Percentiles rank a stretch among this genome's conserved stretches.
Evolutionary conservation across 2,888 invertebrate species (phyloP).

Genomic region (Dasysyrphus albostriatus): DNA sequence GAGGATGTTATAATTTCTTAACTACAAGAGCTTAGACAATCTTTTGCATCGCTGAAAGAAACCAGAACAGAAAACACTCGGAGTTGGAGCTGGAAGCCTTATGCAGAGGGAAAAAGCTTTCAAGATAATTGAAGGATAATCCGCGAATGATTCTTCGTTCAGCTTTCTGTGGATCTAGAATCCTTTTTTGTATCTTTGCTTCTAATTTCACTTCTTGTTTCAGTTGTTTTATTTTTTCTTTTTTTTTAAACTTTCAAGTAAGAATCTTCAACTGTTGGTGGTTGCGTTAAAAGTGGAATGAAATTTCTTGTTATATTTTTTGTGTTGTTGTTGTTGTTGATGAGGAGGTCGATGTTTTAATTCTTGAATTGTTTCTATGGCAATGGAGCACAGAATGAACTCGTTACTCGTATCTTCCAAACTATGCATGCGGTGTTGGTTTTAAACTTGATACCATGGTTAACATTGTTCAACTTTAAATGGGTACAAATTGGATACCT

Average conservation of each 20-base stretch:
- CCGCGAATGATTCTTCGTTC: constrained; percentile 33
- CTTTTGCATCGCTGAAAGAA: neutral
- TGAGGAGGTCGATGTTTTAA: constrained; percentile 14
- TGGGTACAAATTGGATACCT: too few species aligned
- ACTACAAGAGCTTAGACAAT: constrained; percentile 40
- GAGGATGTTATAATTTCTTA: constrained; percentile 43
- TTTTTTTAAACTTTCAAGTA: constrained; percentile 4
- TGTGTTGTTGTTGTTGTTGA: neutral
- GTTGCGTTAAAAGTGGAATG: constrained; percentile 30
- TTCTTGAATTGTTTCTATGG: constrained; percentile 24
- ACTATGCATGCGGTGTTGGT: constrained; percentile 12
- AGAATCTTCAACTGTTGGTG: constrained; percentile 25
- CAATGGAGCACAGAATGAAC: constrained; percentile 13
- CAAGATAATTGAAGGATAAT: constrained; percentile 70
- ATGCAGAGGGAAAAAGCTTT: constrained; percentile 56
- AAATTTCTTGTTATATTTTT: constrained; percentile 12
- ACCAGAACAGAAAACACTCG: constrained; percentile 21
- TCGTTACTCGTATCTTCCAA: neutral
- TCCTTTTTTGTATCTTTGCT: constrained; percentile 6
- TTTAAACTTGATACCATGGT: constrained; percentile 3
- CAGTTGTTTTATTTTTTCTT: constrained; percentile 30
- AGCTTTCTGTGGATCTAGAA: constrained; percentile 24
- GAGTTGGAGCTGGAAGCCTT: constrained; percentile 4
- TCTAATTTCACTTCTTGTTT: constrained; percentile 62
- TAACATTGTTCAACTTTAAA: neutral